phyloP scores from a whole-genome alignment of 1,140 invertebrate species.

The Periplaneta americana region DNA sequence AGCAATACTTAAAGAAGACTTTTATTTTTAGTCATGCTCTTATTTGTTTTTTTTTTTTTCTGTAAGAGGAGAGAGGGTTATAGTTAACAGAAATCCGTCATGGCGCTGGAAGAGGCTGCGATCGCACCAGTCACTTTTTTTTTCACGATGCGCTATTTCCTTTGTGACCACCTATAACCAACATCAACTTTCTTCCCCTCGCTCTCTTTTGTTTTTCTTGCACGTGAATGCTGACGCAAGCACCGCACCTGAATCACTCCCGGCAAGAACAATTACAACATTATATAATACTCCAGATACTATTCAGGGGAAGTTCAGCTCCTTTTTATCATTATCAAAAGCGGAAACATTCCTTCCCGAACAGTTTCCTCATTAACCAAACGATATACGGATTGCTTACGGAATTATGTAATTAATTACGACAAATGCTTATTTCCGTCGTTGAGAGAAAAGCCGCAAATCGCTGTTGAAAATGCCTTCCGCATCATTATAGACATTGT shows the following conservation, averaged over 20 bases:
- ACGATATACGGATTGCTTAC: no score
- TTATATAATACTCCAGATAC: background rate
- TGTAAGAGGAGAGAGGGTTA: background rate
- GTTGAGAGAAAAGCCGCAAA: no score
- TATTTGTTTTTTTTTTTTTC: no score
- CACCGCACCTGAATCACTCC: background rate
- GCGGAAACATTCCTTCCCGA: background rate
- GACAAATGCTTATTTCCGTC: no score
- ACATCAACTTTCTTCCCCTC: background rate
- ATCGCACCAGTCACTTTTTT: background rate
- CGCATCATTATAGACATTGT: no score
- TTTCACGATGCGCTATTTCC: background rate
- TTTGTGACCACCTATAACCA: background rate
- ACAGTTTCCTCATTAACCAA: no score
- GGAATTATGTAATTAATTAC: no score
- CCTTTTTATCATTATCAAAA: background rate
- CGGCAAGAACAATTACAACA: background rate
- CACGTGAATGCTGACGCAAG: background rate
- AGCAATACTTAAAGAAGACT: no score
- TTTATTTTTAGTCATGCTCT: background rate
- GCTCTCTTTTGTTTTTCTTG: background rate
- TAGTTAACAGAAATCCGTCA: background rate
- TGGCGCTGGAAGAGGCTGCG: background rate
- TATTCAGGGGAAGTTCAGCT: background rate
- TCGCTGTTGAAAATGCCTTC: no score